These are phyloP conservation scores for Sepiola atlantica DNA, from an alignment of 2,888 invertebrate genomes.

Conservation along the genomic window DNA sequence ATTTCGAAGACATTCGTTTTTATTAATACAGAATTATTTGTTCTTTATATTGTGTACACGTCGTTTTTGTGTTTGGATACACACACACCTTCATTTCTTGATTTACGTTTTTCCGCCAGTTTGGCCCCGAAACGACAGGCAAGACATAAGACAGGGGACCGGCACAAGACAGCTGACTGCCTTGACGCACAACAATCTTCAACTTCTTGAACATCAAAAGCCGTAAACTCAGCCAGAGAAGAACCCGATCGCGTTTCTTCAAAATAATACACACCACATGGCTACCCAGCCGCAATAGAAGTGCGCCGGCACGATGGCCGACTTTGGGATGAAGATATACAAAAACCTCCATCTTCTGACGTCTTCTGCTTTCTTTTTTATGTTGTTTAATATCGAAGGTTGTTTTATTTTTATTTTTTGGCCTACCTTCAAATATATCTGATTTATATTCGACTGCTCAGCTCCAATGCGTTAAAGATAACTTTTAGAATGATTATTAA, in stretches of 20 bases:
- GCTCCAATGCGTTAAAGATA: not conserved
- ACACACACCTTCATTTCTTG: not conserved
- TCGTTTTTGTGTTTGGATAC: not conserved
- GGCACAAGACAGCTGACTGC: not conserved
- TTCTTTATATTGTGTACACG: not conserved
- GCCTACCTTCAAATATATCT: not conserved
- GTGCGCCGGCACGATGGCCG: not conserved
- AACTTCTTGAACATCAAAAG: not conserved
- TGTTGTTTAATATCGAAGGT: not conserved
- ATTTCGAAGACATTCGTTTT: too few species aligned
- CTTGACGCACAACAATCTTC: not conserved
- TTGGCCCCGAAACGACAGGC: not conserved
- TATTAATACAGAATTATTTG: too few species aligned
- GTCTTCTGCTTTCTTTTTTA: not conserved
- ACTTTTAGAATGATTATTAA: not conserved
- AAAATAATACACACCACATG: not conserved
- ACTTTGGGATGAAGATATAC: not conserved
- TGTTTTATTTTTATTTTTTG: not conserved
- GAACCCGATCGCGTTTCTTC: not conserved
- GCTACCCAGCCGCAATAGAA: not conserved
- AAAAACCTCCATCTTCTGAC: not conserved
- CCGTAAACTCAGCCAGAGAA: not conserved
- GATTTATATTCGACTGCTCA: not conserved
- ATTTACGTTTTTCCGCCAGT: not conserved
- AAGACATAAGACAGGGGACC: not conserved